Percentiles rank a stretch among this genome's conserved stretches.
Evolutionary conservation across 2,113 vertebrate genomes (phyloP).

Genomic region (Hipposideros armiger): DNA sequence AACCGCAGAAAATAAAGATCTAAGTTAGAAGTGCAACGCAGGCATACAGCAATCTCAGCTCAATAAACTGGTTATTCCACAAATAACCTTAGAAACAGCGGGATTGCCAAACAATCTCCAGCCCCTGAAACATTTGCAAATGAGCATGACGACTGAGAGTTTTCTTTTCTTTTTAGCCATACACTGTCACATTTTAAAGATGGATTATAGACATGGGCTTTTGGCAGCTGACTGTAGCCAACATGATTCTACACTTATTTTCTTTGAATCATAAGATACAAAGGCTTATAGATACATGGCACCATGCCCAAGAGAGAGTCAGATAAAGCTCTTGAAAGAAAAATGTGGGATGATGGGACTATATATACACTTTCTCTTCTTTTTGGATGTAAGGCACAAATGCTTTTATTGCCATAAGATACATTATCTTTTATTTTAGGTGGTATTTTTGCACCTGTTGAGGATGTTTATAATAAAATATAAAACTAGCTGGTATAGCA

Average conservation of each 20-base stretch:
- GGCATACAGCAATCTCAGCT: slow-evolving; percentile 72
- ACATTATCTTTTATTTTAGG: slow-evolving; percentile 68
- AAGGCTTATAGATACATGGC: slow-evolving; percentile 69
- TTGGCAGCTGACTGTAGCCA: slow-evolving; percentile 75
- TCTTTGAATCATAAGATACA: slow-evolving; percentile 81
- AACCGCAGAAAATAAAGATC: slow-evolving; percentile 76
- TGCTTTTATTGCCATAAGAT: slow-evolving; percentile 64
- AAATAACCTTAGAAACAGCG: slow-evolving; percentile 84
- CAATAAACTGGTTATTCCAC: slow-evolving; percentile 83
- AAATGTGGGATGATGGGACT: slow-evolving; percentile 44
- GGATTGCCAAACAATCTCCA: slow-evolving; percentile 77
- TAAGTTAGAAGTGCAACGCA: slow-evolving; percentile 74
- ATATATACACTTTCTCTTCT: slow-evolving; percentile 32
- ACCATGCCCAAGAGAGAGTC: slow-evolving; percentile 57
- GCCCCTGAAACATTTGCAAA: slow-evolving; percentile 84
- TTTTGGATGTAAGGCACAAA: slow-evolving; percentile 48
- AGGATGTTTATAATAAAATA: slow-evolving; percentile 81
- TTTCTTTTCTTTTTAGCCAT: slow-evolving; percentile 82
- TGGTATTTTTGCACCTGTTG: slow-evolving; percentile 80
- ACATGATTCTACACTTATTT: slow-evolving; percentile 78
- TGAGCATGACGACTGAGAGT: slow-evolving; percentile 78
- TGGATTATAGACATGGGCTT: slow-evolving; percentile 83
- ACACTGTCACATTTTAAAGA: slow-evolving; percentile 83
- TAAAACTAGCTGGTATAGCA: slow-evolving; percentile 65
- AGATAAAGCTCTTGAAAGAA: slow-evolving; percentile 71